Evolutionary conservation across 2,113 vertebrate genomes (phyloP), one percentile per base, ranked within the genome.

Genomic region (Scopus umbretta): DNA sequence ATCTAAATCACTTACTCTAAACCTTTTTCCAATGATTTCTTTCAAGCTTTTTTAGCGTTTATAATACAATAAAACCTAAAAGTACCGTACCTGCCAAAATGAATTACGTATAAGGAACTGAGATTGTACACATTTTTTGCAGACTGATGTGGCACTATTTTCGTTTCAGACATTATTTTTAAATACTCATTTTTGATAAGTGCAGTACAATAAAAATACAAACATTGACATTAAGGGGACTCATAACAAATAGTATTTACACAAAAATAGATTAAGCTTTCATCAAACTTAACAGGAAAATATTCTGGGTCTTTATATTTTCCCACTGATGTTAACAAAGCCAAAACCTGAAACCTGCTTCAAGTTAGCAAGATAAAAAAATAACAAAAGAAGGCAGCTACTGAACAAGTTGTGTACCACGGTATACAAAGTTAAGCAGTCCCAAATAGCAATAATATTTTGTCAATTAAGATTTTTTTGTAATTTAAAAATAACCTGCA

Each of bases 1-100:
- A 71, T 62, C 89, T 94, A 92, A 96, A 94, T 95, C 81, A 96
- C 74, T 94, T 96, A 67, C 75, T 89, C 36, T 78, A 94, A 92
- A 97, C 74, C 40, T 86, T 91, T 92, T 97, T 71, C 80, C 88
- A 97, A 61, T 80, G 74, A 90, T 91, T 97, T 45, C 34, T 90
- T 95, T 94, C 74, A 91, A 87, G 71, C 25, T 90, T 91, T 94
- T 93, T 95, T 86, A 66, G 85, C 26, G n/a, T 90, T 97, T 93
- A 80, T 75, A 93, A 89, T 94, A 95, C 74, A 95, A 97, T 93
- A 95, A 92, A 95, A 88, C 34, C 67, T 61, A 29, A 67, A 96
- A 92, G 59, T 63, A 88, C 43, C 21, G 38, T 72, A 58, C 74
- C 56, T 92, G 85, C 43, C 62, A 92, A 84, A 79, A 94, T 68